These are phyloP conservation scores for Nannoperca obscura DNA, from an alignment of 2,797 vertebrate species.

Conservation along the genomic window DNA sequence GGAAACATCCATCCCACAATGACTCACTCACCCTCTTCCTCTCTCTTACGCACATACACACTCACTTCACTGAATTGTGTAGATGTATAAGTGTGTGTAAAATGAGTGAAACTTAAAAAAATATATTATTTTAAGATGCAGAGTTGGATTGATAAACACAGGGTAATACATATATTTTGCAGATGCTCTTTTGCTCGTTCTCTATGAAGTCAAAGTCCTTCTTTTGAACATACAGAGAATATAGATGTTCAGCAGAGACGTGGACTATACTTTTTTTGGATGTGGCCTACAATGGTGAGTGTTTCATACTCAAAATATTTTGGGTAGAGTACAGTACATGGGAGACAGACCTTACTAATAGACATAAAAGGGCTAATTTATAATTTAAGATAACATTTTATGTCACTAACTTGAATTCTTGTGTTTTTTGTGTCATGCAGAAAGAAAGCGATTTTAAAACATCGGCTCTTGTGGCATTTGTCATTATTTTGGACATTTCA, in stretches of 20 bases:
- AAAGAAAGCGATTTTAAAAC: background rate
- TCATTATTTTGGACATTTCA: background rate
- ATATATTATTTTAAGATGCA: background rate
- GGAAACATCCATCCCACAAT: slow-evolving; percentile 46
- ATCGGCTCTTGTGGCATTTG: background rate
- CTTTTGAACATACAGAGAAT: background rate
- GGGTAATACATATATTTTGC: background rate
- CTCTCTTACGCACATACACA: slow-evolving; percentile 6
- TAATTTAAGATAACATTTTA: background rate
- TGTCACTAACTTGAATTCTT: background rate
- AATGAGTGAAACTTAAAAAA: background rate
- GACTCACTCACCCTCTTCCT: slow-evolving; percentile 4
- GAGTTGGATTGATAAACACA: background rate
- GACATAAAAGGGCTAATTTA: background rate
- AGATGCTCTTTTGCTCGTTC: background rate
- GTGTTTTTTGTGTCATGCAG: no score
- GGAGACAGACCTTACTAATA: background rate
- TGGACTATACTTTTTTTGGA: background rate
- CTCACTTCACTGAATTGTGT: slow-evolving; percentile 6
- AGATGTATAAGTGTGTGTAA: background rate
- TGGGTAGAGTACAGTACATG: background rate
- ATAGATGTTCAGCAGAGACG: background rate
- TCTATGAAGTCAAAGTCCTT: background rate
- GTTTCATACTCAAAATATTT: background rate
- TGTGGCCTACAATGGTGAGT: background rate